Evolutionary conservation across 2,888 invertebrate species (phyloP).

Genomic region (Cheilosia impressa): DNA sequence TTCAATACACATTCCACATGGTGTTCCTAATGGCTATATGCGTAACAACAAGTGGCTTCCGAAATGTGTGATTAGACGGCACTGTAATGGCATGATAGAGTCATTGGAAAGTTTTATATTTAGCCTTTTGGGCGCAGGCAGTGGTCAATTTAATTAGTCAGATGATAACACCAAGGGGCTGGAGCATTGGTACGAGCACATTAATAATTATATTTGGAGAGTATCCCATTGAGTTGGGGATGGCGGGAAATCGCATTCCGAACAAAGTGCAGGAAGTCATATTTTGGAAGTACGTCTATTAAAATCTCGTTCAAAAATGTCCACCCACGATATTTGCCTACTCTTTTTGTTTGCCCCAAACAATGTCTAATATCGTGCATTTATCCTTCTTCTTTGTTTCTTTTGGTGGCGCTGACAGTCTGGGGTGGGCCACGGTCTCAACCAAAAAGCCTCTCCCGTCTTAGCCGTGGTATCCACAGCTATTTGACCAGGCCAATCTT

Average conservation of each 20-base stretch:
- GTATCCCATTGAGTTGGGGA: background rate
- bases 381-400: too few species aligned
- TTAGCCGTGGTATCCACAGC: too few species aligned
- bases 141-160: slow-evolving; percentile 11
- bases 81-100: slow-evolving; percentile 9
- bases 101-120: slow-evolving; percentile 7
- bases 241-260: background rate
- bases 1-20: slow-evolving; percentile 41
- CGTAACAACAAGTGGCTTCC: background rate
- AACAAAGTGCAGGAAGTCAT: background rate
- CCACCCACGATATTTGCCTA: too few species aligned
- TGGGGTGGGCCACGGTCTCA: too few species aligned
- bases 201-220: background rate
- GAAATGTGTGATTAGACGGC: slow-evolving; percentile 4
- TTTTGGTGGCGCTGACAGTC: too few species aligned
- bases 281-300: background rate
- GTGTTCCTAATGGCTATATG: slow-evolving; percentile 27
- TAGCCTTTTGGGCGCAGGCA: background rate
- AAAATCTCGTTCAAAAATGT: background rate
- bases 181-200: background rate
- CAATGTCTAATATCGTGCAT: too few species aligned
- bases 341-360: too few species aligned
- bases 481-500: too few species aligned
- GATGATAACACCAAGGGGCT: background rate
- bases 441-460: too few species aligned